Percentiles rank a stretch among this genome's conserved stretches.
These are phyloP conservation scores for Lampris megalopsis DNA, from an alignment of 2,113 vertebrate genomes.

Conservation along the genomic window DNA sequence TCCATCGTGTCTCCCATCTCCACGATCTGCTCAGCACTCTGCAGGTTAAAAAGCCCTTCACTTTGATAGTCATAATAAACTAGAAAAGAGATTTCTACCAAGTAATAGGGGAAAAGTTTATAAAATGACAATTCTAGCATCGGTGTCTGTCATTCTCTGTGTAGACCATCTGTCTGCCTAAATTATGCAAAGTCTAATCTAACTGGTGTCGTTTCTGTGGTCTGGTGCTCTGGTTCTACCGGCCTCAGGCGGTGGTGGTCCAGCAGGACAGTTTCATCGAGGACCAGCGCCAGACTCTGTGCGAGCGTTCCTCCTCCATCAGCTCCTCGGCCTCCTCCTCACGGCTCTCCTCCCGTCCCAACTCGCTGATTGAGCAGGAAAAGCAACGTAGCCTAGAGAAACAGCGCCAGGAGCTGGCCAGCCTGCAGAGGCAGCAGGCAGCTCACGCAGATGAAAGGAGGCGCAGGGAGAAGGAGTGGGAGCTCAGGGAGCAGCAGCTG, in stretches of 20 bases:
- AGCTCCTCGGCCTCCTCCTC: constrained; percentile 65
- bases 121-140: too few species aligned
- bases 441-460: constrained; percentile 90
- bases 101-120: too few species aligned
- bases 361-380: constrained; percentile 94
- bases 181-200: background rate
- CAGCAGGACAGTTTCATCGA: constrained; percentile 97
- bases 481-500: constrained; percentile 86
- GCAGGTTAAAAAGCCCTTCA: constrained; percentile 82
- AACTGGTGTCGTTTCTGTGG: background rate
- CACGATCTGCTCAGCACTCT: constrained; percentile 89
- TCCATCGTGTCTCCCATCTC: constrained; percentile 89
- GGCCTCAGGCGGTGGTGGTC: constrained; percentile 88
- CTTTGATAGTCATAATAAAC: background rate
- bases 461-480: constrained; percentile 88
- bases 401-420: constrained; percentile 93
- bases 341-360: constrained; percentile 82
- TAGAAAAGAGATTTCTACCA: background rate
- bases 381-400: constrained; percentile 97
- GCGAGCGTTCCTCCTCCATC: constrained; percentile 73
- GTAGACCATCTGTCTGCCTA: background rate
- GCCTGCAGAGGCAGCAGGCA: constrained; percentile 89
- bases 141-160: too few species aligned
- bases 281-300: constrained; percentile 91
- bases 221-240: constrained; percentile 12